phyloP scores from a whole-genome alignment of 1,140 invertebrate genomes.

The Dysdera silvatica region DNA sequence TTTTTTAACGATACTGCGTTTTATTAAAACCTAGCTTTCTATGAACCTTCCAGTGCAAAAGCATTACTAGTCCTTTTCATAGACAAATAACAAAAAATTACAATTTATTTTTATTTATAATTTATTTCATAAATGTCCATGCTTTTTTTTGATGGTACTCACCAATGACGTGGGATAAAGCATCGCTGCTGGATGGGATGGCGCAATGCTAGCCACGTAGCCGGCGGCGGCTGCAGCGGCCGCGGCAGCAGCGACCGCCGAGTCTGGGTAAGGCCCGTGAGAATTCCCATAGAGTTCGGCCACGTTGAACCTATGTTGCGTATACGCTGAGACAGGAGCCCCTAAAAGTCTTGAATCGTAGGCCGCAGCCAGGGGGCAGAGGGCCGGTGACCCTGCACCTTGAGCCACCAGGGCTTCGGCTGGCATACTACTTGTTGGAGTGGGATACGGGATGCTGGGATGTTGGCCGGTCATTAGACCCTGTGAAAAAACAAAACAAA shows the following conservation, averaged over 20 bases:
- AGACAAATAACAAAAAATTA: no score
- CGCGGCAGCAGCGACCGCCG: slow-evolving; percentile 1
- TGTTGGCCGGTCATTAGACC: slow-evolving; percentile 28
- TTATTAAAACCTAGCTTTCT: no score
- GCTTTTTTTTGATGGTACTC: no score
- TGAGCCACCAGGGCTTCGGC: slow-evolving; percentile 8
- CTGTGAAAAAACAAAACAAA: slow-evolving; percentile 7
- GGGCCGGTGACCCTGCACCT: slow-evolving; percentile 1
- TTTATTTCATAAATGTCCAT: no score
- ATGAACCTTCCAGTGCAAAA: no score
- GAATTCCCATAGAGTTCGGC: no score
- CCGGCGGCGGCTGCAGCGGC: slow-evolving; percentile 6
- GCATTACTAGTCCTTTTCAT: no score
- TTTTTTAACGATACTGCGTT: no score
- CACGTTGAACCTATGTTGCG: no score
- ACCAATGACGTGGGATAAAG: slow-evolving; percentile 18
- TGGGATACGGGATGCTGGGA: slow-evolving; percentile 8
- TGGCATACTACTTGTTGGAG: slow-evolving; percentile 10
- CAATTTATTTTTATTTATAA: no score
- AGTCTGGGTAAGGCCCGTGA: slow-evolving; percentile 9
- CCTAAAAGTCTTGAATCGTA: slow-evolving; percentile 15
- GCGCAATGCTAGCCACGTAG: slow-evolving; percentile 8
- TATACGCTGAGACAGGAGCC: no score
- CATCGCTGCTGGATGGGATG: slow-evolving; percentile 9
- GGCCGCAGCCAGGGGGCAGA: slow-evolving; percentile 15